Conservation (phyloP, 2,113 vertebrate species). For the Oncorhynchus gorbuscha region DNA sequence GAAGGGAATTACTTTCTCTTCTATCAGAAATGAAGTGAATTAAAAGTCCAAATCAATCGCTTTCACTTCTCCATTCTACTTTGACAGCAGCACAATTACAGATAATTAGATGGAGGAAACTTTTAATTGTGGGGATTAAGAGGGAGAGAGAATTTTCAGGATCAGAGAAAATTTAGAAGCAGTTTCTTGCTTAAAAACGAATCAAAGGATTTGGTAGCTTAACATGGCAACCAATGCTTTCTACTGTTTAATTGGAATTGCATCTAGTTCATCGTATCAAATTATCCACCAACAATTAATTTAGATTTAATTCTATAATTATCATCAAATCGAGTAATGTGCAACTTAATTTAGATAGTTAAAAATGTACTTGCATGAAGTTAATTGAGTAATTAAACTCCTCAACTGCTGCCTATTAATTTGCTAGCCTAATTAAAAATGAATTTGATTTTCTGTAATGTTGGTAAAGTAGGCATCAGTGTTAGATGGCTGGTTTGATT, state of each 20-base stretch:
- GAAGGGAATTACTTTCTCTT: slow-evolving; percentile 99
- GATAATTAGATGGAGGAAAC: slow-evolving; percentile 99
- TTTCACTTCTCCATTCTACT: slow-evolving; percentile 88
- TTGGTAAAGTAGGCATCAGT: slow-evolving; percentile 97
- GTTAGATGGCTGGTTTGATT: slow-evolving; percentile 94
- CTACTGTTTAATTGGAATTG: slow-evolving; percentile 93
- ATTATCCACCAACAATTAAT: slow-evolving; percentile 99
- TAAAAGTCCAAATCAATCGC: slow-evolving; percentile 99
- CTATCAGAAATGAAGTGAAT: slow-evolving; percentile 99
- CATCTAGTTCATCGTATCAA: slow-evolving; percentile 96
- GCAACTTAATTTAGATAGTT: slow-evolving; percentile 99
- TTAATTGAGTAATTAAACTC: slow-evolving; percentile 99
- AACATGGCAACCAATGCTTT: slow-evolving; percentile 90
- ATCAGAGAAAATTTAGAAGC: slow-evolving; percentile 94
- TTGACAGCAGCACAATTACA: slow-evolving; percentile 99
- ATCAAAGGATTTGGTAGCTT: slow-evolving; percentile 95
- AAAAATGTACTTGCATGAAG: slow-evolving; percentile 99
- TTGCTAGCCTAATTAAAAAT: slow-evolving; percentile 99
- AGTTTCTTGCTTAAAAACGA: slow-evolving; percentile 93
- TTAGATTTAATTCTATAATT: slow-evolving; percentile 99
- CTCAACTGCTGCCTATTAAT: slow-evolving; percentile 99
- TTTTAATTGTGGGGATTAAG: slow-evolving; percentile 99
- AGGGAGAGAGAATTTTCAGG: slow-evolving; percentile 89
- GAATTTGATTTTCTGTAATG: slow-evolving; percentile 99
- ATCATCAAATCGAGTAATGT: slow-evolving; percentile 99